phyloP scores from a whole-genome alignment of 2,797 vertebrate species.

The Eremophila alpestris region DNA sequence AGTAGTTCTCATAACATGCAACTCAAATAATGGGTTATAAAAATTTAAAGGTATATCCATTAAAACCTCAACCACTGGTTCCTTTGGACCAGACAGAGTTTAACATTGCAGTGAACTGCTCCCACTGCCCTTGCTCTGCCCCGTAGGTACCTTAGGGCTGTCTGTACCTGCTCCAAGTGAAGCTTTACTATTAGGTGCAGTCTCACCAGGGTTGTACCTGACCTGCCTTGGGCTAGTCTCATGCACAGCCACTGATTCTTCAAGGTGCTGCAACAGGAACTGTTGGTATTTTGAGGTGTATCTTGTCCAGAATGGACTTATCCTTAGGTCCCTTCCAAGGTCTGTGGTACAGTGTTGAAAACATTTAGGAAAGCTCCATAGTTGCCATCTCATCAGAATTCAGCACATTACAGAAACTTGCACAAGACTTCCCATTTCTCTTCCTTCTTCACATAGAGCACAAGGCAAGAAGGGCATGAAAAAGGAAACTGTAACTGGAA shows the following conservation, averaged over 20 bases:
- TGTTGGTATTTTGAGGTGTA: background rate
- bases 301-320: background rate
- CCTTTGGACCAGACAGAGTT: background rate
- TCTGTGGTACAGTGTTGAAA: background rate
- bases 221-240: background rate
- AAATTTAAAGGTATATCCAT: background rate
- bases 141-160: too few species aligned
- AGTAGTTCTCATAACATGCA: background rate
- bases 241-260: background rate
- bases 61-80: accelerated
- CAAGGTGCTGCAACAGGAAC: background rate
- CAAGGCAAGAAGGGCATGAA: background rate
- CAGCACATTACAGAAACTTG: background rate
- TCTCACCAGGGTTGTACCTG: background rate
- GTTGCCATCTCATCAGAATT: background rate
- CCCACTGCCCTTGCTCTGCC: background rate
- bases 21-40: background rate
- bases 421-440: background rate
- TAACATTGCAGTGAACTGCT: background rate
- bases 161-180: background rate
- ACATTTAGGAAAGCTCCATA: background rate
- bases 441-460: background rate
- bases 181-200: background rate
- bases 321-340: background rate
- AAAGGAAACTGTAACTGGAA: background rate